Evolutionary conservation across 2,797 vertebrate species (phyloP).

Genomic region (Syngnathus rostellatus): DNA sequence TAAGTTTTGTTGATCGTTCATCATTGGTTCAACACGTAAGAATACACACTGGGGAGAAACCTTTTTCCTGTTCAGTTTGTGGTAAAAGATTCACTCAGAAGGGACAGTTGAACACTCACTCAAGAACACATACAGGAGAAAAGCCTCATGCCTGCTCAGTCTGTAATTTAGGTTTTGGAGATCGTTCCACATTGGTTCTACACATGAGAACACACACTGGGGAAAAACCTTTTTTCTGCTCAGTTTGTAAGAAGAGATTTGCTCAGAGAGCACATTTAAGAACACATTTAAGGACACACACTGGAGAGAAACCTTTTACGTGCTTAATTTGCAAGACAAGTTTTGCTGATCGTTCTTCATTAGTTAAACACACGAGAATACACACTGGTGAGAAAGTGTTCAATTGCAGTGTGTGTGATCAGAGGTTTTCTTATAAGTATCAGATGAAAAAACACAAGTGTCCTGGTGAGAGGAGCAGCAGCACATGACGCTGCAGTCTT

Average conservation of each 20-base stretch:
- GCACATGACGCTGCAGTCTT: not conserved
- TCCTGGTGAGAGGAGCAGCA: not conserved
- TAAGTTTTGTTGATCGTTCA: slow-evolving; percentile 1
- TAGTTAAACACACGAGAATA: not conserved
- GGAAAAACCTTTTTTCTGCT: not conserved
- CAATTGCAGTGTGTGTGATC: not conserved
- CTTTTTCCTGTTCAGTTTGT: not conserved
- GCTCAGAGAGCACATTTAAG: not conserved
- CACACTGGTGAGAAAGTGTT: slow-evolving; percentile 2
- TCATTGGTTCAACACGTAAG: not conserved
- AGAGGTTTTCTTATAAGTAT: not conserved
- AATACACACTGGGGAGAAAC: not conserved
- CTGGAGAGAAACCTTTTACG: not conserved
- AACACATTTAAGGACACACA: not conserved
- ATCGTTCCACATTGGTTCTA: not conserved
- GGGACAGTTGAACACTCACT: not conserved
- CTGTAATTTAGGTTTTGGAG: not conserved
- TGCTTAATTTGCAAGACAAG: not conserved
- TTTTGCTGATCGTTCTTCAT: not conserved
- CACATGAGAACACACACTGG: slow-evolving; percentile 1
- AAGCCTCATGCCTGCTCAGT: not conserved
- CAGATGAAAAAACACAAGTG: slow-evolving; percentile 1
- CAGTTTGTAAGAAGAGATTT: not conserved
- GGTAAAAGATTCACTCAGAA: not conserved
- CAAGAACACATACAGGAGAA: not conserved